phyloP scores from a whole-genome alignment of 1,140 invertebrate genomes.

The Drosophila eugracilis region DNA sequence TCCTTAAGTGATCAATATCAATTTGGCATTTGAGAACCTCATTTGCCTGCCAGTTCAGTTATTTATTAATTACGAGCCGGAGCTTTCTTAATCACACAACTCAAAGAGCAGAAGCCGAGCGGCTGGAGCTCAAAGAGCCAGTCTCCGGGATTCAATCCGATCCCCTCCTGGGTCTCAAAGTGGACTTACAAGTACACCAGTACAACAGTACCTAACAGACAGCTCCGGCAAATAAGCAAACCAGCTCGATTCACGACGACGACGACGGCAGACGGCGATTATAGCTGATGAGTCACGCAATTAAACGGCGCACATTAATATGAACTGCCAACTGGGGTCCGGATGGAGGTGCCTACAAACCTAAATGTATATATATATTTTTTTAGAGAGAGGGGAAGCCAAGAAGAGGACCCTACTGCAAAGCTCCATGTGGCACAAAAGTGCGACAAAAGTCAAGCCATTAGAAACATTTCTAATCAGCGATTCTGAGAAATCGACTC shows the following conservation, averaged over 20 bases:
- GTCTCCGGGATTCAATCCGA: not conserved
- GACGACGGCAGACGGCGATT: constrained; percentile 27
- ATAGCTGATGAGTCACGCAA: constrained; percentile 58
- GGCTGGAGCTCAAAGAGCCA: constrained; percentile 17
- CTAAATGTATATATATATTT: too few species aligned
- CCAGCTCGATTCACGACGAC: constrained; percentile 8
- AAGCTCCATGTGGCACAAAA: not conserved
- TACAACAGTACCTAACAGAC: constrained; percentile 1
- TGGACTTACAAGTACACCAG: not conserved
- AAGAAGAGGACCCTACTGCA: constrained; percentile 7
- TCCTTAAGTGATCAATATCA: not conserved
- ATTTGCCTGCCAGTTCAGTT: constrained; percentile 2
- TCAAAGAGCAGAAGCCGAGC: not conserved
- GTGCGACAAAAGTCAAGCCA: constrained; percentile 45
- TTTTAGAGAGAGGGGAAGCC: too few species aligned
- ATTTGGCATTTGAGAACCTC: not conserved
- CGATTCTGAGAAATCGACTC: constrained; percentile 62
- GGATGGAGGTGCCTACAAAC: too few species aligned
- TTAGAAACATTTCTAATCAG: constrained; percentile 72
- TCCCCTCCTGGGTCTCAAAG: not conserved
- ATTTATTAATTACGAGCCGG: constrained; percentile 33
- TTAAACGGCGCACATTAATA: constrained; percentile 60
- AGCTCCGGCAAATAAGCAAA: constrained; percentile 16
- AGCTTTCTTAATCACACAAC: constrained; percentile 1
- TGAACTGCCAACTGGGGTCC: too few species aligned